phyloP scores from a whole-genome alignment of 2,113 vertebrate species.

The Tretioscincus oriximinensis region DNA sequence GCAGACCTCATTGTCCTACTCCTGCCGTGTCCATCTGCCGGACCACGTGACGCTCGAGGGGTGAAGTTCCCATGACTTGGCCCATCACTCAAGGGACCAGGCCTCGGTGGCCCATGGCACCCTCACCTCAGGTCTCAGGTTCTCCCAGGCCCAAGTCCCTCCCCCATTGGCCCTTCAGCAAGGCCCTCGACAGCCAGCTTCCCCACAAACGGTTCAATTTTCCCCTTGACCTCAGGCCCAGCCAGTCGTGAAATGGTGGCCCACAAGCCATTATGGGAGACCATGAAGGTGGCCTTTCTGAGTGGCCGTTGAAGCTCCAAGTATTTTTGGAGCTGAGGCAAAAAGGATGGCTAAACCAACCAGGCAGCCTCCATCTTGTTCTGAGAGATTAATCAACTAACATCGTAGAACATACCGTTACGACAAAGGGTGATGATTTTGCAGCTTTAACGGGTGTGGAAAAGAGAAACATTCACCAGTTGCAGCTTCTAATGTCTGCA shows the following conservation, averaged over 20 bases:
- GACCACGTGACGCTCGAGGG: slow-evolving; percentile 13
- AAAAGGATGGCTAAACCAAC: too few relatives aligned
- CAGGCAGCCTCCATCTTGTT: too few relatives aligned
- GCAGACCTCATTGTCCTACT: not conserved
- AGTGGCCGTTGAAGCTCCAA: too few relatives aligned
- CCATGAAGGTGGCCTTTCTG: too few relatives aligned
- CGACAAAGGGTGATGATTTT: too few relatives aligned
- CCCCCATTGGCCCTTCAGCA: not conserved
- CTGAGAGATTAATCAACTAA: too few relatives aligned
- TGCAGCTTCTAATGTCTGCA: too few relatives aligned
- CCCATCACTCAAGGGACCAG: slow-evolving; percentile 2
- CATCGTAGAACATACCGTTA: too few relatives aligned
- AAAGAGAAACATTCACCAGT: too few relatives aligned
- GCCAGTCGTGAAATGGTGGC: not conserved
- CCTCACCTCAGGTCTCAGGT: not conserved
- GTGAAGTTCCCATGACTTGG: slow-evolving; percentile 28
- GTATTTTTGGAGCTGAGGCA: too few relatives aligned
- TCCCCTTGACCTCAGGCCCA: not conserved
- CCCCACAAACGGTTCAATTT: not conserved
- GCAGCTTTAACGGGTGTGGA: too few relatives aligned
- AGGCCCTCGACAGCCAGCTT: not conserved
- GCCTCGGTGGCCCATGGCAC: not conserved
- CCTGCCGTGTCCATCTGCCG: slow-evolving; percentile 8
- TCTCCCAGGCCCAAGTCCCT: not conserved
- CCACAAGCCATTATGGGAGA: not conserved